These are phyloP conservation scores for Sebastes diploproa DNA, from an alignment of 2,797 vertebrate species.

Conservation along the genomic window DNA sequence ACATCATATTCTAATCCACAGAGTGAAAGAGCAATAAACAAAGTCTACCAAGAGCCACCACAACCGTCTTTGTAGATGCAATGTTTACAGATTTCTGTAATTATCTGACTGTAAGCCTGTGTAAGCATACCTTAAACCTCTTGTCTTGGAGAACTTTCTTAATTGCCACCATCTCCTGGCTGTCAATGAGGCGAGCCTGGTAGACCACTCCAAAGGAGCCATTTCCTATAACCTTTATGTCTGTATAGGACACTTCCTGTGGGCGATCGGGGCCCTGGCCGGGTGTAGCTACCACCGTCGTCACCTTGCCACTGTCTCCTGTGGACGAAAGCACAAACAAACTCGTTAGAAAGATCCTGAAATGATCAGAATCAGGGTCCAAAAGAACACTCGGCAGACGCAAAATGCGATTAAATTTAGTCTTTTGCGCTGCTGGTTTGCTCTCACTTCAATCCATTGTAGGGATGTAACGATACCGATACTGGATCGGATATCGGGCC, in stretches of 20 bases:
- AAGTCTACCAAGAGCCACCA: background rate
- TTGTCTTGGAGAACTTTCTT: slow-evolving; percentile 97
- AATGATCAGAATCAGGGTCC: background rate
- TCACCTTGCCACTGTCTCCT: slow-evolving; percentile 94
- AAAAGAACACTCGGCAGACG: background rate
- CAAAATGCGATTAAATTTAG: background rate
- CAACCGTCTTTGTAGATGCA: background rate
- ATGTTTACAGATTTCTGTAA: background rate
- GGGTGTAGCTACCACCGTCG: slow-evolving; percentile 92
- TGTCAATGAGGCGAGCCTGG: slow-evolving; percentile 91
- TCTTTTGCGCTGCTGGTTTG: background rate
- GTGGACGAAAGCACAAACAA: slow-evolving; percentile 10
- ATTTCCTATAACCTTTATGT: slow-evolving; percentile 95
- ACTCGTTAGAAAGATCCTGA: background rate
- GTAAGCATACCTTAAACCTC: slow-evolving; percentile 88
- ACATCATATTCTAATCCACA: background rate
- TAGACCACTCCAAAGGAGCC: slow-evolving; percentile 95
- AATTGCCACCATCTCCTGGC: slow-evolving; percentile 94
- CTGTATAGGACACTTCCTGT: slow-evolving; percentile 95
- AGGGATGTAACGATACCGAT: too few relatives aligned
- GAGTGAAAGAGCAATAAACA: background rate
- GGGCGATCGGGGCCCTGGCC: slow-evolving; percentile 92
- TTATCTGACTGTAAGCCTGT: background rate
- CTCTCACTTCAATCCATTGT: too few relatives aligned
- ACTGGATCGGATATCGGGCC: too few relatives aligned